Evolutionary conservation across 2,888 invertebrate species (phyloP).

Genomic region (Lepidochrysops patricia): DNA sequence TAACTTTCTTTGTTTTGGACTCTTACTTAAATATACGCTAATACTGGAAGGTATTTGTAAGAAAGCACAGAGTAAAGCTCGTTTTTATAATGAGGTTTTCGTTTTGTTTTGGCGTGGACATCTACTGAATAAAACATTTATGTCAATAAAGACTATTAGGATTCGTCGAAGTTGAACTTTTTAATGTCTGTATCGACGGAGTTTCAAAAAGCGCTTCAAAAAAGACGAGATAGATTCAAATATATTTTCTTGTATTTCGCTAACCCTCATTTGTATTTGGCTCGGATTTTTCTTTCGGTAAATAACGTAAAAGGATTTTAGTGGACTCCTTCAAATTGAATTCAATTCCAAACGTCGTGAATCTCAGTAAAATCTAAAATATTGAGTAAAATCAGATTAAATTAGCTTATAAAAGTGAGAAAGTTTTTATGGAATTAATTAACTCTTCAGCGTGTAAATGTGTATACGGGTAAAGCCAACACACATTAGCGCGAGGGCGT

Average conservation of each 20-base stretch:
- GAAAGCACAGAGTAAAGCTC: constrained; percentile 55
- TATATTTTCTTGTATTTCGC: neutral
- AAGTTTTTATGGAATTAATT: constrained; percentile 65
- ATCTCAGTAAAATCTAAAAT: too few relatives aligned
- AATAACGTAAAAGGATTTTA: neutral
- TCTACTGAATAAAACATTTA: constrained; percentile 72
- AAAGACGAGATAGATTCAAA: constrained; percentile 7
- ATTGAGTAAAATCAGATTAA: too few relatives aligned
- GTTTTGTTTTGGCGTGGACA: constrained; percentile 63
- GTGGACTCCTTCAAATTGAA: neutral
- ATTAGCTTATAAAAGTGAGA: constrained; percentile 34
- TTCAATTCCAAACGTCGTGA: too few relatives aligned
- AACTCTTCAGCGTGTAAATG: constrained; percentile 45
- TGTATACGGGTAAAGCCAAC: neutral
- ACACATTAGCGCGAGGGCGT: neutral
- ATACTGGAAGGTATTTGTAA: constrained; percentile 26
- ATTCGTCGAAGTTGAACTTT: constrained; percentile 51
- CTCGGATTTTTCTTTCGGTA: neutral
- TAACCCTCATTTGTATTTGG: neutral
- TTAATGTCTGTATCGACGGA: constrained; percentile 27
- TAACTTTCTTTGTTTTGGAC: too few relatives aligned
- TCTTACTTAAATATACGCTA: too few relatives aligned
- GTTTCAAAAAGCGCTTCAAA: constrained; percentile 12
- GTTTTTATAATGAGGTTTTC: constrained; percentile 64
- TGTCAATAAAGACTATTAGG: constrained; percentile 68